Base-by-base conservation (phyloP, 2,888 invertebrate genomes). In the Eueremaeus valkanovi region DNA sequence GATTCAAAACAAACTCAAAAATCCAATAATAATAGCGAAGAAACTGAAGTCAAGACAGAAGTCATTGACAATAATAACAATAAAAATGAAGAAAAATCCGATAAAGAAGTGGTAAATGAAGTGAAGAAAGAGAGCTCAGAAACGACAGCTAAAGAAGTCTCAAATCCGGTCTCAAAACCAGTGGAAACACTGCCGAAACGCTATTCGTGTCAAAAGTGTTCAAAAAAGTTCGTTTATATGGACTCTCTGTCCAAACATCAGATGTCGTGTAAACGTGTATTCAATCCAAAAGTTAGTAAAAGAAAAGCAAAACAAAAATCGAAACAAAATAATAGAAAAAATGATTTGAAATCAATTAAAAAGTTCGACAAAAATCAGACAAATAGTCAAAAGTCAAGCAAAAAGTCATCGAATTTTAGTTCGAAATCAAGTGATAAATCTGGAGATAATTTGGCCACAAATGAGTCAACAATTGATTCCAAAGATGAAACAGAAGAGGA, bases 181-280 rank as follows among this genome's bases (percentile, higher is more conserved):
- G 29, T 6, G 6, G 45, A 40, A 21, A 21, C 11, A 45, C 70
- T 45, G 42, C 70, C 70, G 24, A 70, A 70, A 70, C 74, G 74
- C 24, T 74, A 61, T 40, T 40, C 63, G 6, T 74, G 74, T 42
- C 8, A 36, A 24, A 74, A 74, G 36, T 74, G 74, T 36, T 29
- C 63, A 0, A 74, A 74, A 63, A 74, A 40, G 33, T 74, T 74
- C 45, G 61, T 63, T 16, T 74, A 58, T 63, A 45, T 42, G 61
- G 63, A 45, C 18, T 27, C 33, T 18, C 63, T 74, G 18, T 36
- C 45, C 36, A 74, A 74, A 61, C 74, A 74, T 40, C 40, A 74
- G 36, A 13, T 74, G 42, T 58, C 74, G 1, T 74, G 74, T 45
- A 36, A 45, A 29, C 70, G 70, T 9, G 70, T 70, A 42, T 40